A percentile compares a stretch with the other conserved stretches of the same genome.
These are phyloP conservation scores for Sacculina carcini DNA, from an alignment of 2,888 invertebrate genomes.

Conservation along the genomic window DNA sequence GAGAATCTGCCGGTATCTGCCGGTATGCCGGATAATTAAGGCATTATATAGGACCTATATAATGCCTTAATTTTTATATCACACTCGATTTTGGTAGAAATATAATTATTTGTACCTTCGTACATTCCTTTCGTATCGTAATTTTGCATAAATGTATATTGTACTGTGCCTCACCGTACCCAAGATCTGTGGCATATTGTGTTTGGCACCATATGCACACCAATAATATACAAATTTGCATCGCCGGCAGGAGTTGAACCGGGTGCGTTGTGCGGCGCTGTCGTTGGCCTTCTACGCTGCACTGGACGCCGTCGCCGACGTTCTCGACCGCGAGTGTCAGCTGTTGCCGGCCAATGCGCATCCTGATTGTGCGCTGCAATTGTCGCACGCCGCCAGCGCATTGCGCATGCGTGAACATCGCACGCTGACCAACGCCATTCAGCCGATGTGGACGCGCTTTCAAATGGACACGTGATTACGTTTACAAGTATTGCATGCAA, in stretches of 20 bases:
- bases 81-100: too few relatives aligned
- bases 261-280: constrained; percentile 64
- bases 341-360: constrained; percentile 46
- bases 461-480: neutral
- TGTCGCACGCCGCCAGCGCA: constrained; percentile 61
- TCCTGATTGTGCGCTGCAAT: constrained; percentile 63
- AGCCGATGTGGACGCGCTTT: constrained; percentile 1
- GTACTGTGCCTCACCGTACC: too few relatives aligned
- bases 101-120: too few relatives aligned
- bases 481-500: too few relatives aligned
- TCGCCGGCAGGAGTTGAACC: constrained; percentile 50
- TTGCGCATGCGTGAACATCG: constrained; percentile 33
- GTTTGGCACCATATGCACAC: too few relatives aligned
- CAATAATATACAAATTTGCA: neutral
- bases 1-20: too few relatives aligned
- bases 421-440: neutral
- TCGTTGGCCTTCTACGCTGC: constrained; percentile 73
- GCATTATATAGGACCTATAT: too few relatives aligned
- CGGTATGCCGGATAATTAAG: too few relatives aligned
- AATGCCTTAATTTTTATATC: too few relatives aligned
- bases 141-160: too few relatives aligned
- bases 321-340: constrained; percentile 67
- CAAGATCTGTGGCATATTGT: too few relatives aligned
- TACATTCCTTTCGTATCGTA: too few relatives aligned
- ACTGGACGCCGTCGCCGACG: constrained; percentile 52